Percentiles rank a stretch among this genome's conserved stretches.
phyloP scores from a whole-genome alignment of 2,113 vertebrate species.

The Ia io region DNA sequence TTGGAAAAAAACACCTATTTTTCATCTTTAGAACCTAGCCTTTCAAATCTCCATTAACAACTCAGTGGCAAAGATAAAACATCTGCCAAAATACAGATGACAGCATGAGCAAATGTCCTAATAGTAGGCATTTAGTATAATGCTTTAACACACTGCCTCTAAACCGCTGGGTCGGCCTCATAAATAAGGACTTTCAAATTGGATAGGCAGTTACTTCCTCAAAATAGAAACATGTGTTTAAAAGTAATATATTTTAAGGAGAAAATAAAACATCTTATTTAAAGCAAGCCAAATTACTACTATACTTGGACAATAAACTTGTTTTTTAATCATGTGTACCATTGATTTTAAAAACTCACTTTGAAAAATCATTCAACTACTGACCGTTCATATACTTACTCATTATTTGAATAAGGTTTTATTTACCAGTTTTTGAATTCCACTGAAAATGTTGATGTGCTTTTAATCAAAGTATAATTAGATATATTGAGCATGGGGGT shows the following conservation, averaged over 20 bases:
- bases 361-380: conserved; percentile 4
- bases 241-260: neutral
- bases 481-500: too few species aligned
- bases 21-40: conserved; percentile 44
- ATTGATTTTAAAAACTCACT: conserved; percentile 23
- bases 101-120: conserved; percentile 36
- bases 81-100: conserved; percentile 45
- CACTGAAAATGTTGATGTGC: neutral
- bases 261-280: conserved; percentile 22
- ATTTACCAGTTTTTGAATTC: conserved; percentile 35
- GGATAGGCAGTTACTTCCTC: neutral
- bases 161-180: neutral
- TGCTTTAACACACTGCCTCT: conserved; percentile 28
- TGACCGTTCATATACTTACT: neutral
- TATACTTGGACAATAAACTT: neutral
- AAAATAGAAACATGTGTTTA: conserved; percentile 41
- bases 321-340: neutral
- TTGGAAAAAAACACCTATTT: neutral
- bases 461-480: too few species aligned
- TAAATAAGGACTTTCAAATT: conserved; percentile 23
- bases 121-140: neutral
- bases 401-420: conserved; percentile 29
- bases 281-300: conserved; percentile 26
- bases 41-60: conserved; percentile 50
- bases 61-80: conserved; percentile 42